phyloP scores from a whole-genome alignment of 1,140 invertebrate species.

The Contarinia nasturtii region DNA sequence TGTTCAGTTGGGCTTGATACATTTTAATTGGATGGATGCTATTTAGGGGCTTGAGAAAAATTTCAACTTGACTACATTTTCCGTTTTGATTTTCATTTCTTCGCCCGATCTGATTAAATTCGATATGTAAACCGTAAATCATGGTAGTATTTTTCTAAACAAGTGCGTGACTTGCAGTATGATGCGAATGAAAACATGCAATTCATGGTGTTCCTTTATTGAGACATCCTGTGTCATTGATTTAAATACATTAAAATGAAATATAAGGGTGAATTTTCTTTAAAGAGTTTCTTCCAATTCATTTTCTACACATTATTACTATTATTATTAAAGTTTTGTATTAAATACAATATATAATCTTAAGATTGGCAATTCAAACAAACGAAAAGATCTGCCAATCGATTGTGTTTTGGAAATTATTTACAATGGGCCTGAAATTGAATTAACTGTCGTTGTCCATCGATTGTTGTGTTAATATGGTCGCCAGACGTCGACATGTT shows the following conservation, averaged over 20 bases:
- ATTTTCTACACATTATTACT: neutral
- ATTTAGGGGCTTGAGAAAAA: no score
- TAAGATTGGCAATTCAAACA: neutral
- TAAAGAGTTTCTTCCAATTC: neutral
- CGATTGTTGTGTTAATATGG: conserved; percentile 15
- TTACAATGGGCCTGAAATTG: no score
- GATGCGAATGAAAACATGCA: neutral
- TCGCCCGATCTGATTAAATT: neutral
- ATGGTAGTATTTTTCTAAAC: neutral
- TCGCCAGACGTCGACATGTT: conserved; percentile 22
- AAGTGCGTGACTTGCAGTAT: neutral
- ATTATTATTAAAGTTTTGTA: neutral
- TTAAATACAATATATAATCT: neutral
- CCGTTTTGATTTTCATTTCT: no score
- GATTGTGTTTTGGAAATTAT: no score
- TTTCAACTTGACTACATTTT: no score
- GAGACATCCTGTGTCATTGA: neutral
- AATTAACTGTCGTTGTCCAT: no score
- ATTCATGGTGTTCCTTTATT: neutral
- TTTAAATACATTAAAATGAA: neutral
- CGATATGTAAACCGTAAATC: neutral
- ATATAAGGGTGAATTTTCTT: neutral
- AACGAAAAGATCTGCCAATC: no score
- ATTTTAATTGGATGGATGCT: no score
- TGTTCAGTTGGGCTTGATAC: no score